phyloP scores from a whole-genome alignment of 2,888 invertebrate species.

The Philereme transversata region DNA sequence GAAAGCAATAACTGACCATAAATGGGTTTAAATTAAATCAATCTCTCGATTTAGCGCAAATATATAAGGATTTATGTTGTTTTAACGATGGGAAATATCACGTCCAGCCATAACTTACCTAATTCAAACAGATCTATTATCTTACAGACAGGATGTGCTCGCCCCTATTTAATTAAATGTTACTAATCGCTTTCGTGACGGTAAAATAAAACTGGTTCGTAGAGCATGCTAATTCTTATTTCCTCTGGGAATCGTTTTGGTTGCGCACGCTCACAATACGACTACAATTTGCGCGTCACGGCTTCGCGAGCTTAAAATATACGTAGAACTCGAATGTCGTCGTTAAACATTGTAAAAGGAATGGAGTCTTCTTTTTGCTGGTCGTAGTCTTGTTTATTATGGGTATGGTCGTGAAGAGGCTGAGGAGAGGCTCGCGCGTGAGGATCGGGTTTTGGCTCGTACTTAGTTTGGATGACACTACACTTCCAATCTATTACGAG shows the following conservation, averaged over 20 bases:
- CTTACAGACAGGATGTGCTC: conserved; percentile 12
- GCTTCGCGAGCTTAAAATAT: conserved; percentile 39
- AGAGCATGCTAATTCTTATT: conserved; percentile 48
- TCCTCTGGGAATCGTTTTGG: conserved; percentile 46
- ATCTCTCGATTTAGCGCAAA: conserved; percentile 32
- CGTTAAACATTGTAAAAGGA: conserved; percentile 50
- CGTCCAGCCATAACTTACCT: conserved; percentile 11
- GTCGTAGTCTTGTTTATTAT: conserved; percentile 51
- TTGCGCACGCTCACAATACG: conserved; percentile 39
- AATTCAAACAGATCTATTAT: conserved; percentile 11
- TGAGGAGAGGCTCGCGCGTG: conserved; percentile 31
- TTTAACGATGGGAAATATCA: conserved; percentile 25
- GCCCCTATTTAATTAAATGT: conserved; percentile 47
- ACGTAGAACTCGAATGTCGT: conserved; percentile 42
- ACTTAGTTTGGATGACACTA: conserved; percentile 58
- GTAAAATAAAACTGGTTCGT: conserved; percentile 48
- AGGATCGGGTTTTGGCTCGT: conserved; percentile 47
- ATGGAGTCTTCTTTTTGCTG: conserved; percentile 51
- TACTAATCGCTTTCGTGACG: conserved; percentile 54
- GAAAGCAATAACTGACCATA: conserved; percentile 42
- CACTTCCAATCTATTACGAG: conserved; percentile 49
- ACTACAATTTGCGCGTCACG: conserved; percentile 42
- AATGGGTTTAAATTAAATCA: conserved; percentile 30
- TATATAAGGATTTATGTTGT: conserved; percentile 29
- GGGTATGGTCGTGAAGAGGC: conserved; percentile 45